Evolutionary conservation across 2,113 vertebrate genomes (phyloP), one percentile per base, ranked within the genome.

Genomic region (Chunga burmeisteri): DNA sequence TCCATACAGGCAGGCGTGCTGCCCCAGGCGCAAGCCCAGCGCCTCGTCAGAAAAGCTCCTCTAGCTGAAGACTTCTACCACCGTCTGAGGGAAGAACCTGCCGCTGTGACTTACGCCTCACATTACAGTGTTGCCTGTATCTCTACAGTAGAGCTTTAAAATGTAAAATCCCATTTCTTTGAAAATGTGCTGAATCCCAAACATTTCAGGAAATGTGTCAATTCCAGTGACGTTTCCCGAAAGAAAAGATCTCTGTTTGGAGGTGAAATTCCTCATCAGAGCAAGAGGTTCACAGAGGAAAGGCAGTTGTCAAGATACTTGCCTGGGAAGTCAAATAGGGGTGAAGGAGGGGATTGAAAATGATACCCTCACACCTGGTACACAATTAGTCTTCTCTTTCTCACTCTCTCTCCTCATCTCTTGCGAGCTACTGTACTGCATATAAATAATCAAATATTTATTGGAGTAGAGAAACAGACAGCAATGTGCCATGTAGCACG

Each of bases 1-100:
- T 42, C 34, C 2, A 2, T 4, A 3, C 0, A 1, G 32, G n/a
- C 61, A 38, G 50, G 29, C 0, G 0, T 2, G 10, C 38, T 65
- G 72, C 29, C 74, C 30, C 23, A 2, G 75, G 34, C 1, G 0
- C 8, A 10, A 84, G 47, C 56, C 50, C 80, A 27, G 71, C 0
- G 0, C 84, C 49, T 66, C 1, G 0, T 44, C 67, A 27, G 30
- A 71, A 27, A 75, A 61, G 27, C 73, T 88, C 20, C 44, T 23
- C 77, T 44, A 38, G 26, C 14, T 50, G 49, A 27, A 42, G 32
- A 25, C 36, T 44, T 55, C 38, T 11, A 11, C 47, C 53, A 18
- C 47, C 4, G 0, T 20, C 36, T 16, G 62, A 32, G 44, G 52
- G 26, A 58, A 63, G 42, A 84, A 71, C 55, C 42, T 73, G 61